Base-by-base conservation (phyloP, 2,888 invertebrate species). In the Drosophila limbata region DNA sequence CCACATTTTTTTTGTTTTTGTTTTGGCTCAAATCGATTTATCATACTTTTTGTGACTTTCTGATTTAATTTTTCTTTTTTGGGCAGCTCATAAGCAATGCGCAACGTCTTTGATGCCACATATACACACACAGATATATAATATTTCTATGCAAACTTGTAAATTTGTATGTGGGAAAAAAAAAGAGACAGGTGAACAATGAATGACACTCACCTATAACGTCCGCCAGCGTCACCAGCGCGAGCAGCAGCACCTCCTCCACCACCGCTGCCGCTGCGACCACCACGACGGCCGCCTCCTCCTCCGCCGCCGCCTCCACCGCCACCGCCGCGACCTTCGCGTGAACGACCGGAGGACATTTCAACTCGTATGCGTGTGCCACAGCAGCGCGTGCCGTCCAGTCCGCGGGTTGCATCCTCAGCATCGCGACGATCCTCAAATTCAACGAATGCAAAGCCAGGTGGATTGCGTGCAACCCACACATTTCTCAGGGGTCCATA, bases 381-480 rank as follows among this genome's bases (percentile, higher is more conserved):
- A 93, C 97, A 97, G 93, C 97, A 96, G 55, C 97, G 95, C 69
- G 95, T 95, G 93, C 96, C 96, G 91, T 96, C 96, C 74, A 97
- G 93, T 51, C 95, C 96, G 80, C 96, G 93, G 15, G 96, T 96
- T 70, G 97, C 96, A 92, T 97, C 97, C 91, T 96, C 96, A 1
- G 97, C 97, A 92, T 97, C 97, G 65, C 97, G 93, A 33, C 95
- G 94, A 91, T 97, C 97, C 92, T 97, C 96, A 91, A 96, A 97
- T 92, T 97, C 97, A 17, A 97, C 96, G 92, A 97, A 97, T 0
- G 97, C 97, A 93, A 97, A 97, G 28, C 97, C 97, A 17, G 97
- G 97, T 57, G 97, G 97, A 92, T 97, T 97, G 88, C 97, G 93
- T 0, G 97, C 97, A 13, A 98, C 97, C 97, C 97, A 98, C 8